Conservation (phyloP, 1,140 invertebrate genomes). For the Triops cancriformis region DNA sequence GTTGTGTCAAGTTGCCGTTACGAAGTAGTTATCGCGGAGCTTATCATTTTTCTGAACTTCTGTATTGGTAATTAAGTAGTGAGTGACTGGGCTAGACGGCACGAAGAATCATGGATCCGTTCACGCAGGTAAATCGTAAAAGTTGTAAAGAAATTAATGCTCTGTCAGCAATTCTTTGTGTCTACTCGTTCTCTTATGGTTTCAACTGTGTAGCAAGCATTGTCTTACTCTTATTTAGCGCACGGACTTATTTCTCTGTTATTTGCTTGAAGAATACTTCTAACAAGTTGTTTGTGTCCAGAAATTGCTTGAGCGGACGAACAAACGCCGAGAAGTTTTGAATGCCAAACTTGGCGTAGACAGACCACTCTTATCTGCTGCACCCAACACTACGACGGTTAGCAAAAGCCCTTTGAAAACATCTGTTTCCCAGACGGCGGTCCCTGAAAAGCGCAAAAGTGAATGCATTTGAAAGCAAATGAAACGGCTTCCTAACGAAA, state of each 20-base stretch:
- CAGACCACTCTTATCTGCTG: neutral
- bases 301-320: constrained; percentile 4
- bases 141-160: neutral
- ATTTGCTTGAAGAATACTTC: neutral
- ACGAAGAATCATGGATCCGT: neutral
- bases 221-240: neutral
- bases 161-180: neutral
- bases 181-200: neutral
- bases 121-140: neutral
- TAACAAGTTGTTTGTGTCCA: neutral
- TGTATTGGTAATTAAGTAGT: neutral
- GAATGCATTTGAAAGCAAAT: neutral
- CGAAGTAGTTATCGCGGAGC: neutral
- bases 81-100: neutral
- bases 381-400: neutral
- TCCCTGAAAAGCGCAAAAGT: neutral
- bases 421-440: neutral
- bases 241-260: neutral
- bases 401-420: neutral
- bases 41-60: neutral
- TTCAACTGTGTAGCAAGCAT: neutral
- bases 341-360: neutral
- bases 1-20: neutral
- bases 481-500: too few species aligned
- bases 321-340: constrained; percentile 6